Conservation (phyloP, 2,113 vertebrate species). For the Anguilla rostrata region DNA sequence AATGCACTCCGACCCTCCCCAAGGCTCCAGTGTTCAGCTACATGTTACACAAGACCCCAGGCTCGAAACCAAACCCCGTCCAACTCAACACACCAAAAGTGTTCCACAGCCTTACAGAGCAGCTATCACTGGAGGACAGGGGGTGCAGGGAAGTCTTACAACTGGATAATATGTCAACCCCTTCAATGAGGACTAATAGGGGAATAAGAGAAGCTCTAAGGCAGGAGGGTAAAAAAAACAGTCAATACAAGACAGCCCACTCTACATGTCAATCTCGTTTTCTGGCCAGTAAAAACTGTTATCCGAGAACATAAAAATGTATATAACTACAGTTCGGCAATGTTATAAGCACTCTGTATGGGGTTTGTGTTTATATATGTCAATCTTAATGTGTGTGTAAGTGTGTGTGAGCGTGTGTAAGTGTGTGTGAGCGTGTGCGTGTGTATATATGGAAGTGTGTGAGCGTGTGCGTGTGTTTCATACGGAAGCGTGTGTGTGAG, state of each 20-base stretch:
- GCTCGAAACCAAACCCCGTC: not conserved
- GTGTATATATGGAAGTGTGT: not conserved
- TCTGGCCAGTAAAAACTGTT: not conserved
- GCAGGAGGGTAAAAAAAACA: not conserved
- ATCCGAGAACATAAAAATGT: not conserved
- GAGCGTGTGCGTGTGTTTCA: no score
- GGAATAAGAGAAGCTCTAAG: not conserved
- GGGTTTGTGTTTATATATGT: not conserved
- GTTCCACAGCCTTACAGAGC: not conserved
- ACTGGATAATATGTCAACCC: not conserved
- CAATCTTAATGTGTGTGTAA: not conserved
- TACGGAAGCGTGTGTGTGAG: not conserved
- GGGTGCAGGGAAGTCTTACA: not conserved
- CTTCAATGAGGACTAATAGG: not conserved
- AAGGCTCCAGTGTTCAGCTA: slow-evolving; percentile 55
- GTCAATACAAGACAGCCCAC: not conserved
- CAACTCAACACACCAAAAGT: not conserved
- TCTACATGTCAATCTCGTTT: not conserved
- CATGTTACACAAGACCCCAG: slow-evolving; percentile 38
- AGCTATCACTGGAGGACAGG: not conserved
- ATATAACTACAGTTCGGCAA: not conserved
- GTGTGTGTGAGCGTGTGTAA: not conserved
- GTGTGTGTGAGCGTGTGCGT: not conserved
- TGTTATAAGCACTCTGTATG: not conserved
- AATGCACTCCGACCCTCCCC: slow-evolving; percentile 48